Evolutionary conservation across 1,140 invertebrate genomes (phyloP).

Genomic region (Drosophila neocordata): DNA sequence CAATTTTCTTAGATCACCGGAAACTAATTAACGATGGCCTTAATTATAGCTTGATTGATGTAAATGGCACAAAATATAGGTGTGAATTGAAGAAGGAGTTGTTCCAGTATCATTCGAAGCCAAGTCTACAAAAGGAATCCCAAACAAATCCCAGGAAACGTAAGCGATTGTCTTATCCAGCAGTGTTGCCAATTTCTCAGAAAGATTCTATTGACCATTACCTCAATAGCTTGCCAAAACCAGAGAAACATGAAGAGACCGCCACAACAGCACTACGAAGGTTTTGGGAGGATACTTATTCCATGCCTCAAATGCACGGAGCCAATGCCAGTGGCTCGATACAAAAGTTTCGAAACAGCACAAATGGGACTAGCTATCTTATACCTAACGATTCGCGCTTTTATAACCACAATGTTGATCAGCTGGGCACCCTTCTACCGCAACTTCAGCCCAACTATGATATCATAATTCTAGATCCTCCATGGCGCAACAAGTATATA

Average conservation of each 20-base stretch:
- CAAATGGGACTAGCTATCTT: constrained; percentile 28
- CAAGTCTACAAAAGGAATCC: not conserved
- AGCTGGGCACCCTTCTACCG: constrained; percentile 44
- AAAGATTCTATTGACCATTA: constrained; percentile 28
- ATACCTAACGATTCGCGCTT: constrained; percentile 65
- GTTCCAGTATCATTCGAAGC: constrained; percentile 41
- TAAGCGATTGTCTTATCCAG: constrained; percentile 30
- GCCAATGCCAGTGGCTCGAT: constrained; percentile 50
- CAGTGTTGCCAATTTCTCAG: not conserved
- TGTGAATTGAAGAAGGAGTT: constrained; percentile 44
- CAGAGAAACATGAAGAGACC: not conserved
- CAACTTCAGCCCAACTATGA: constrained; percentile 86
- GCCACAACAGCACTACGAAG: constrained; percentile 26
- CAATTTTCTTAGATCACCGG: constrained; percentile 61
- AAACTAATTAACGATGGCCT: constrained; percentile 60
- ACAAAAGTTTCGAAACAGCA: constrained; percentile 34
- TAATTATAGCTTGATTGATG: not conserved
- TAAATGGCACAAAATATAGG: constrained; percentile 7
- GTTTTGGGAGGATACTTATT: constrained; percentile 61
- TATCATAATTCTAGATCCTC: constrained; percentile 94
- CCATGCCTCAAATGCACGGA: constrained; percentile 66
- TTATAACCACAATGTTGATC: constrained; percentile 68
- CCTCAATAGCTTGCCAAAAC: constrained; percentile 29
- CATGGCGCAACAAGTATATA: constrained; percentile 97
- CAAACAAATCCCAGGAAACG: constrained; percentile 41